Conservation (phyloP, 2,797 vertebrate species). For the Pseudomugil gertrudae region DNA sequence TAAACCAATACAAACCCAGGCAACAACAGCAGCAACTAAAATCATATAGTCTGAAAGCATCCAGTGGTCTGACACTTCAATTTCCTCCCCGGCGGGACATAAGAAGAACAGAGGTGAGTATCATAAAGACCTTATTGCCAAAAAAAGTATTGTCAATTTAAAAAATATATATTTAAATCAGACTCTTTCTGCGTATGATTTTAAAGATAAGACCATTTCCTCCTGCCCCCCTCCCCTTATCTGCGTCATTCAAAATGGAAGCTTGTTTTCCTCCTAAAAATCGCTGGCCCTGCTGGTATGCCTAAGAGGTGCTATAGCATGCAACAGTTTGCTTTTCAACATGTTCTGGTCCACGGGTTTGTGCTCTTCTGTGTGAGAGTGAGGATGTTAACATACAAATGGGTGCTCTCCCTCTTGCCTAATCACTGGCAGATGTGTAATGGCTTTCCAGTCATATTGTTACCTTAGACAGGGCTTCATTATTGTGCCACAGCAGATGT, state of each 20-base stretch:
- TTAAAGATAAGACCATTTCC: slow-evolving; percentile 70
- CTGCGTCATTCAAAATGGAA: slow-evolving; percentile 61
- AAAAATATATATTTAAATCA: slow-evolving; percentile 58
- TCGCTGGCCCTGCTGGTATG: slow-evolving; percentile 47
- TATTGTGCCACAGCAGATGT: slow-evolving; percentile 73
- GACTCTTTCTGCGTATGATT: slow-evolving; percentile 42
- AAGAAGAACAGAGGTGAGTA: slow-evolving; percentile 73
- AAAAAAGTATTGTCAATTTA: slow-evolving; percentile 65
- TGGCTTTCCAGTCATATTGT: slow-evolving; percentile 72
- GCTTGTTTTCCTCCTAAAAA: slow-evolving; percentile 68
- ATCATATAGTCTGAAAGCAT: slow-evolving; percentile 67
- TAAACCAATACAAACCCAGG: slow-evolving; percentile 58
- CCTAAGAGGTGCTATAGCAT: slow-evolving; percentile 44
- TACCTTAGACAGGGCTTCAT: slow-evolving; percentile 76
- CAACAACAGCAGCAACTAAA: slow-evolving; percentile 65
- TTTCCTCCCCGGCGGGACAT: slow-evolving; percentile 77
- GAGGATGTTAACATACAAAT: slow-evolving; percentile 48
- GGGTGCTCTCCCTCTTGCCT: slow-evolving; percentile 51
- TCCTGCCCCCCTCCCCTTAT: slow-evolving; percentile 46
- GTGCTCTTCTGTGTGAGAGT: slow-evolving; percentile 45
- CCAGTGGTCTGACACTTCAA: slow-evolving; percentile 79
- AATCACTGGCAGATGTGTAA: slow-evolving; percentile 73
- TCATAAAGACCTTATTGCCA: slow-evolving; percentile 66
- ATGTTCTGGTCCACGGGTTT: slow-evolving; percentile 45
- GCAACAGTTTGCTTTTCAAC: slow-evolving; percentile 47